Conservation (phyloP, 2,797 vertebrate species). For the Sciurus vulgaris region DNA sequence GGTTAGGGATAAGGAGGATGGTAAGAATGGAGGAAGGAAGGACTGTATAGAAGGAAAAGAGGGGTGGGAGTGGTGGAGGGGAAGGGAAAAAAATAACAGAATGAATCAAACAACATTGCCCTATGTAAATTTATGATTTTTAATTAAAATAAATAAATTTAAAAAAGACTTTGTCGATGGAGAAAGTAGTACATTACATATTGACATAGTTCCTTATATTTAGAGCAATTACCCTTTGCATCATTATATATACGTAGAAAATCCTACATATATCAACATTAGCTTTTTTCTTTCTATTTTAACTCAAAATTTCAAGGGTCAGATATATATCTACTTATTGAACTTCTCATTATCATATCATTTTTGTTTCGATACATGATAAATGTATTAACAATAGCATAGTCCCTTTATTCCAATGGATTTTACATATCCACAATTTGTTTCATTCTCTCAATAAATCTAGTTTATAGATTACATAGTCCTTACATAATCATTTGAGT, state of each 20-base stretch:
- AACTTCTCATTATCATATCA: not conserved
- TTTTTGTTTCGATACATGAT: not conserved
- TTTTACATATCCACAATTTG: not conserved
- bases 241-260: not conserved
- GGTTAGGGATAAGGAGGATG: too few species aligned
- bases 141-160: too few species aligned
- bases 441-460: not conserved
- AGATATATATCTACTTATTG: not conserved
- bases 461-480: not conserved
- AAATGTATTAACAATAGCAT: not conserved
- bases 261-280: not conserved
- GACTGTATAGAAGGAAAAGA: too few species aligned
- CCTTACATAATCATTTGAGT: not conserved
- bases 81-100: too few species aligned
- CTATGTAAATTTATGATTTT: too few species aligned
- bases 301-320: not conserved
- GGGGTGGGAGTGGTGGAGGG: too few species aligned
- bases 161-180: not conserved
- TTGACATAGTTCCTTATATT: not conserved
- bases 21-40: too few species aligned
- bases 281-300: not conserved
- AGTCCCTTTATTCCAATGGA: not conserved
- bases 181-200: not conserved
- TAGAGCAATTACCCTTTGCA: not conserved
- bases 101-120: too few species aligned